Evolutionary conservation across 2,797 vertebrate species (phyloP).

Genomic region (Taeniopygia guttata): DNA sequence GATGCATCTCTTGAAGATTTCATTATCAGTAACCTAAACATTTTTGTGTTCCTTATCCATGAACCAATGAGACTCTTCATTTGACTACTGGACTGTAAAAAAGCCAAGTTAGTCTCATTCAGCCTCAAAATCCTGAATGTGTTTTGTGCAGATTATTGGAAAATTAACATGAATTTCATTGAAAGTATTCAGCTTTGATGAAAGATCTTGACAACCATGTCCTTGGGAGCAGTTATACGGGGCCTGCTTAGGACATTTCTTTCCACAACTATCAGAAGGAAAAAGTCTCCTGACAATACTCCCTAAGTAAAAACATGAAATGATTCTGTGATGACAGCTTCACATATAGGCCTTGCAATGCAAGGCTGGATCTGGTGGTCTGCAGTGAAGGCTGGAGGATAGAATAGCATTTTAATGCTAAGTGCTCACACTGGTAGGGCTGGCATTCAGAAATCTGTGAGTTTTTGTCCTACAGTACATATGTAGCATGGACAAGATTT

Average conservation of each 20-base stretch:
- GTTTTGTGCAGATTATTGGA: not conserved
- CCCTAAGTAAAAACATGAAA: not conserved
- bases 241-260: not conserved
- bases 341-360: not conserved
- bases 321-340: not conserved
- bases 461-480: not conserved
- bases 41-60: not conserved
- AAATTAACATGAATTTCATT: not conserved
- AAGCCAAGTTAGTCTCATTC: not conserved
- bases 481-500: not conserved
- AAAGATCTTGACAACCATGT: not conserved
- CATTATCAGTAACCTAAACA: not conserved
- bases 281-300: not conserved
- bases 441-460: not conserved
- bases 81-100: not conserved
- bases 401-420: not conserved
- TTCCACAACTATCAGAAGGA: not conserved
- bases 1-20: not conserved
- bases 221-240: not conserved
- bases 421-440: not conserved
- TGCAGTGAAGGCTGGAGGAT: not conserved
- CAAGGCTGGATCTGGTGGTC: not conserved
- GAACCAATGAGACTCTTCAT: not conserved
- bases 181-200: not conserved
- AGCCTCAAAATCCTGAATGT: not conserved